Evolutionary conservation across 2,888 invertebrate species (phyloP).

Genomic region (Synergus umbraculus): DNA sequence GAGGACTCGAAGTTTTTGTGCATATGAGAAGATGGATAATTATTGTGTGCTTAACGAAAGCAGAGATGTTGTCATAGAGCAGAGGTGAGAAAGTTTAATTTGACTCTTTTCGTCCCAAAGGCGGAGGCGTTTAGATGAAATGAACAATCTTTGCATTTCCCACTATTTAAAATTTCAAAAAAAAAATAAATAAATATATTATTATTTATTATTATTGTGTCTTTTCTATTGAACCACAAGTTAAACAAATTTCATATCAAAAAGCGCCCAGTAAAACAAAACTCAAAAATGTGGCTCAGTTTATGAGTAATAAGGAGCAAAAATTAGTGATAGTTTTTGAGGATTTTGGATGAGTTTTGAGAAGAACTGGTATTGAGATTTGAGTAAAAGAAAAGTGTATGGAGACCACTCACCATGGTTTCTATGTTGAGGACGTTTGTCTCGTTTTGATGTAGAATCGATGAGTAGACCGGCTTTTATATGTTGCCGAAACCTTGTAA

Average conservation of each 20-base stretch:
- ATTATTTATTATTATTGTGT: too few relatives aligned
- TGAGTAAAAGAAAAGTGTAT: neutral
- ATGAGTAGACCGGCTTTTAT: constrained; percentile 61
- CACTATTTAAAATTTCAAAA: too few relatives aligned
- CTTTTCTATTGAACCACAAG: too few relatives aligned
- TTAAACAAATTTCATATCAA: too few relatives aligned
- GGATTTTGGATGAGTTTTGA: neutral
- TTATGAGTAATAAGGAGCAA: too few relatives aligned
- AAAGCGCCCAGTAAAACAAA: too few relatives aligned
- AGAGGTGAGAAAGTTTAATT: constrained; percentile 37
- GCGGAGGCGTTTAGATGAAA: neutral
- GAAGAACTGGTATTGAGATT: constrained; percentile 2
- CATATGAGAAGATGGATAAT: constrained; percentile 25
- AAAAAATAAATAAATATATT: too few relatives aligned
- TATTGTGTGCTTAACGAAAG: constrained; percentile 28
- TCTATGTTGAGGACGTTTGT: constrained; percentile 60
- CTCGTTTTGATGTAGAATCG: constrained; percentile 57
- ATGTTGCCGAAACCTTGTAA: constrained; percentile 62
- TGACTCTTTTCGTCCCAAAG: constrained; percentile 1
- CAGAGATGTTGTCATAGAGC: constrained; percentile 39
- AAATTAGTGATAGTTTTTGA: neutral
- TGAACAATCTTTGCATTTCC: too few relatives aligned
- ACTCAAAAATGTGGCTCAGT: too few relatives aligned
- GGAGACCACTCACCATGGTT: constrained; percentile 60
- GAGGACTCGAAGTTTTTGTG: constrained; percentile 33